These are phyloP conservation scores for Pedionomus torquatus DNA, from an alignment of 2,113 vertebrate genomes.

Conservation along the genomic window DNA sequence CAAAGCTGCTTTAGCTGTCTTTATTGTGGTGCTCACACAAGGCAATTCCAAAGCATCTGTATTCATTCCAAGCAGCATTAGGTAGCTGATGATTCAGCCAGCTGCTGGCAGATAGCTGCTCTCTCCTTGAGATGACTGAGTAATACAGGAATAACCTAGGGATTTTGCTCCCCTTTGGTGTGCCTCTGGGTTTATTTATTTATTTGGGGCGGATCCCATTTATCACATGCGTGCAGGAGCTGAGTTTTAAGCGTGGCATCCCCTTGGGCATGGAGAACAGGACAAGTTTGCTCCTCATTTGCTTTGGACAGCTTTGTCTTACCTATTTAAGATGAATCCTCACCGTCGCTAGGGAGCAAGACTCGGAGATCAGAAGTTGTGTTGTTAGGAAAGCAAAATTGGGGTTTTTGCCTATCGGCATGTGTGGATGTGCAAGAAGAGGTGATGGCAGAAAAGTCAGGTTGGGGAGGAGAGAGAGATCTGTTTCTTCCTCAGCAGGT, in stretches of 20 bases:
- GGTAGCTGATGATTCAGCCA: slow-evolving; percentile 51
- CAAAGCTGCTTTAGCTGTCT: slow-evolving; percentile 40
- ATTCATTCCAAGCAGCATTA: slow-evolving; percentile 71
- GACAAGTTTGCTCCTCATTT: slow-evolving; percentile 14
- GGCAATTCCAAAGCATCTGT: slow-evolving; percentile 59
- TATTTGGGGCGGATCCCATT: slow-evolving; percentile 40
- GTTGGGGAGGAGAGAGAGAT: neutral
- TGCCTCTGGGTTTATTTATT: slow-evolving; percentile 9
- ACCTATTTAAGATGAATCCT: neutral
- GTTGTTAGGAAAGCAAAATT: neutral
- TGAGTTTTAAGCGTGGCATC: neutral
- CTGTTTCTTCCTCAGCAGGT: neutral
- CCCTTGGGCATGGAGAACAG: slow-evolving; percentile 3
- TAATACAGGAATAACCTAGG: slow-evolving; percentile 24
- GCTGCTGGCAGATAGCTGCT: slow-evolving; percentile 37
- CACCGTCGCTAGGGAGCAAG: neutral
- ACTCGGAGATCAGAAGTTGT: neutral
- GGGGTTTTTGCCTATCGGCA: neutral
- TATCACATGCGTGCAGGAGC: neutral
- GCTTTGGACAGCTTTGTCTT: neutral
- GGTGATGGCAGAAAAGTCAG: neutral
- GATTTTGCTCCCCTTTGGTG: neutral
- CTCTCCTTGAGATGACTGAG: slow-evolving; percentile 48
- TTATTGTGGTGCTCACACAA: neutral
- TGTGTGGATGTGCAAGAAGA: accelerated